phyloP scores from a whole-genome alignment of 2,797 vertebrate species.

The Distichodus sexfasciatus region DNA sequence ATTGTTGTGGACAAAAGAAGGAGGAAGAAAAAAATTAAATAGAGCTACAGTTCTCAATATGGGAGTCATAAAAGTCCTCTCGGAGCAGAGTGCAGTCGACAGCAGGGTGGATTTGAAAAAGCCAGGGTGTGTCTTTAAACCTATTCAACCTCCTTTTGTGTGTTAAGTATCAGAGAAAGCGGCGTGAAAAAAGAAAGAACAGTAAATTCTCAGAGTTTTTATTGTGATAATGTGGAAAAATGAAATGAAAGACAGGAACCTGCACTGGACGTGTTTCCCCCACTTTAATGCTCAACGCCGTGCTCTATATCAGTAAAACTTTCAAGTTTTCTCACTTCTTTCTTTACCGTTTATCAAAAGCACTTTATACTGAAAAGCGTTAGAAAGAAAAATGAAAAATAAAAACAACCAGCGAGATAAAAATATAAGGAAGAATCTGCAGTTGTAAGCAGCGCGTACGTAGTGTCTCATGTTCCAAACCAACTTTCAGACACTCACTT shows the following conservation, averaged over 20 bases:
- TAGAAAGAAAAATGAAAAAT: not conserved
- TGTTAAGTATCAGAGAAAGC: constrained; percentile 44
- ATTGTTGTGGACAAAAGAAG: constrained; percentile 68
- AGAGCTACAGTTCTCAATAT: constrained; percentile 67
- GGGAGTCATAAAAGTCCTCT: constrained; percentile 67
- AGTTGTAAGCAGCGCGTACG: not conserved
- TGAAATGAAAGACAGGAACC: not conserved
- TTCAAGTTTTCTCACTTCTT: constrained; percentile 25
- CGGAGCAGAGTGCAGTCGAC: constrained; percentile 22
- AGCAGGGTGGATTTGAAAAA: constrained; percentile 54
- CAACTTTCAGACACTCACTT: not conserved
- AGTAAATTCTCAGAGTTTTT: not conserved
- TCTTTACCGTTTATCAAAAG: constrained; percentile 21
- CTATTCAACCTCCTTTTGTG: constrained; percentile 65
- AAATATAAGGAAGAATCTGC: not conserved
- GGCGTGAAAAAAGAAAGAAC: not conserved
- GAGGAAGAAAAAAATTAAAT: constrained; percentile 32
- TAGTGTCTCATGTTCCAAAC: not conserved
- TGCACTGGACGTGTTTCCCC: constrained; percentile 1
- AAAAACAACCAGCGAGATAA: not conserved
- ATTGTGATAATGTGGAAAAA: not conserved
- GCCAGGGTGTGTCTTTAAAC: constrained; percentile 70
- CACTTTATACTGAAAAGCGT: not conserved
- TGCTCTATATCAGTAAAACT: constrained; percentile 6
- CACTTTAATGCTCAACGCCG: not conserved